Conservation (phyloP, 2,888 invertebrate genomes). For the Didymodactylos carnosus region DNA sequence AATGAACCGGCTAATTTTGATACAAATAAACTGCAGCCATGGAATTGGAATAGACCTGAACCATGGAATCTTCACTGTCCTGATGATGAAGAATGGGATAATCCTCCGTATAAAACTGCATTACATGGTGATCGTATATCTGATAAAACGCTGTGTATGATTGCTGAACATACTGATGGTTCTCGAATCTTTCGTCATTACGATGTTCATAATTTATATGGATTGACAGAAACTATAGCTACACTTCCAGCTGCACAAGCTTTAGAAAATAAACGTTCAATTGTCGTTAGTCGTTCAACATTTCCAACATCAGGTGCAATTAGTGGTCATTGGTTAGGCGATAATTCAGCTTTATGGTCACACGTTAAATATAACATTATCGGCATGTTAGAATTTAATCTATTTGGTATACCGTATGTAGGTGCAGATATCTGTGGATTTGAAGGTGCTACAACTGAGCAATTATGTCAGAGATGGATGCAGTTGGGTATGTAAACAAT, state of each 20-base stretch:
- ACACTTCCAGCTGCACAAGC: constrained; percentile 41
- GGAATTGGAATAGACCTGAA: constrained; percentile 11
- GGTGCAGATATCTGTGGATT: constrained; percentile 15
- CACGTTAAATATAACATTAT: constrained; percentile 10
- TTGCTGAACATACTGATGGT: background rate
- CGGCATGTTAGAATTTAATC: constrained; percentile 26
- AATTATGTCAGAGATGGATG: constrained; percentile 19
- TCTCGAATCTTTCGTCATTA: constrained; percentile 40
- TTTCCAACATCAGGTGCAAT: constrained; percentile 30
- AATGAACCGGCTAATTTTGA: constrained; percentile 32
- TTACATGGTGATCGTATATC: background rate
- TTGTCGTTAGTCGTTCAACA: constrained; percentile 30
- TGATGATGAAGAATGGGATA: constrained; percentile 19
- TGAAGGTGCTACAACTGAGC: background rate
- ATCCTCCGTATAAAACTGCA: background rate
- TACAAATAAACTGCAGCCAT: constrained; percentile 13
- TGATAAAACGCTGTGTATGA: constrained; percentile 1
- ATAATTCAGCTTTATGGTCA: constrained; percentile 51
- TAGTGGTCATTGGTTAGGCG: constrained; percentile 60
- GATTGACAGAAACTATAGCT: constrained; percentile 50
- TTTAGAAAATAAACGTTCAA: constrained; percentile 30
- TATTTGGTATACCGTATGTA: constrained; percentile 28
- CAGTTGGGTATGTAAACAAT: no score
- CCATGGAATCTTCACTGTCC: constrained; percentile 30
- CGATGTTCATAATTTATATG: constrained; percentile 58